A percentile compares a stretch with the other conserved stretches of the same genome.
Evolutionary conservation across 2,113 vertebrate genomes (phyloP).

Genomic region (Aplodontia rufa): DNA sequence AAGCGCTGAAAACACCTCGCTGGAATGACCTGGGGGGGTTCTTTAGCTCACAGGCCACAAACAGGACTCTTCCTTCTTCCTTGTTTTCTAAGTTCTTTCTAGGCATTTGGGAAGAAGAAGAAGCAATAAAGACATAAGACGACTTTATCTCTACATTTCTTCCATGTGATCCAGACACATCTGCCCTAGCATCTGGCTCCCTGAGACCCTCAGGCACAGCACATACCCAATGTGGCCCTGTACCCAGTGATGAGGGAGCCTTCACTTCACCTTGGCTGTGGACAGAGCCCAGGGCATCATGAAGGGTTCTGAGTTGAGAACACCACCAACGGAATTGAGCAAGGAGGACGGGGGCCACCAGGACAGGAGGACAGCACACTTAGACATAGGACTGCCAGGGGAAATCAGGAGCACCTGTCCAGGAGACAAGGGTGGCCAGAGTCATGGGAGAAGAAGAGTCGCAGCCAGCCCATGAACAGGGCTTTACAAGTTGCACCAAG

Average conservation of each 20-base stretch:
- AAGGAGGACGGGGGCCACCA: accelerated
- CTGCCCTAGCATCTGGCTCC: neutral
- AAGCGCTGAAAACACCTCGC: neutral
- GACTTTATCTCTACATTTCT: neutral
- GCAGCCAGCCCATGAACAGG: neutral
- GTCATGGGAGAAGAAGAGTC: neutral
- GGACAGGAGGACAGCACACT: neutral
- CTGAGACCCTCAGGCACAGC: too few relatives aligned
- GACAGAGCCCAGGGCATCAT: too few relatives aligned
- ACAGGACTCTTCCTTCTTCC: neutral
- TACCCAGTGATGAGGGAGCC: too few relatives aligned
- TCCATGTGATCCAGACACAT: too few relatives aligned
- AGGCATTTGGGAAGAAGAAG: neutral
- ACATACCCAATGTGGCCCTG: neutral
- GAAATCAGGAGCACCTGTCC: accelerated
- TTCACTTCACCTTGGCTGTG: too few relatives aligned
- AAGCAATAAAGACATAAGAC: neutral
- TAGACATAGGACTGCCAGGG: accelerated
- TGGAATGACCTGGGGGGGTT: too few relatives aligned
- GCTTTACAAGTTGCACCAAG: neutral
- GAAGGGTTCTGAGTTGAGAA: neutral
- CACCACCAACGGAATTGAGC: neutral
- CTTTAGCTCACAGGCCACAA: neutral
- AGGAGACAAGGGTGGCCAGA: neutral
- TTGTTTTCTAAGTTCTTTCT: neutral